phyloP scores from a whole-genome alignment of 2,113 vertebrate genomes.

The Promerops cafer region DNA sequence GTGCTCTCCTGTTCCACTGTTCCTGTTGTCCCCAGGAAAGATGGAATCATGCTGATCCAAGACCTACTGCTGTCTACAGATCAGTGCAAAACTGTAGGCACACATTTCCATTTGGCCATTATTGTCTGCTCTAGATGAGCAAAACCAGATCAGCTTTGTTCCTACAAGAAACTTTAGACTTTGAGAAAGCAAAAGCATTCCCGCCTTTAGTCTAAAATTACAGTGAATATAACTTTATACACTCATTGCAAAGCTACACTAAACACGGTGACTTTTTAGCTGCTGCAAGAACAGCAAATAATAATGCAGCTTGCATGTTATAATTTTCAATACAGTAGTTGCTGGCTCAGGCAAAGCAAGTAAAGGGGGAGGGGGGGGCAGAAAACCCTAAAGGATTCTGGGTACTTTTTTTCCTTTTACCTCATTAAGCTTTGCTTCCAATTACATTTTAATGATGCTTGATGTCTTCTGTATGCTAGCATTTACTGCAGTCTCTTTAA shows the following conservation, averaged over 20 bases:
- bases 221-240: neutral
- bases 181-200: neutral
- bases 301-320: conserved; percentile 9
- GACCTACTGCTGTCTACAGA: neutral
- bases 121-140: neutral
- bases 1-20: neutral
- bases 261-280: neutral
- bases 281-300: neutral
- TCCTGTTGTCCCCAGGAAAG: neutral
- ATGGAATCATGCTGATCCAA: neutral
- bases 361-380: neutral
- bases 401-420: conserved; percentile 64
- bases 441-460: conserved; percentile 78
- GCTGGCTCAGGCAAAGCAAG: neutral
- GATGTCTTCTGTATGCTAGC: conserved; percentile 72
- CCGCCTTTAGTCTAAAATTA: neutral
- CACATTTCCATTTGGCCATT: neutral
- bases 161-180: neutral
- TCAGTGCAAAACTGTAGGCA: neutral
- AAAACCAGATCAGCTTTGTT: neutral
- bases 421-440: conserved; percentile 77
- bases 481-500: conserved; percentile 78
- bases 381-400: conserved; percentile 24
- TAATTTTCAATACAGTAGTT: conserved; percentile 8
- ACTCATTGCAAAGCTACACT: neutral